Conservation (phyloP, 2,113 vertebrate species). For the Athene noctua region DNA sequence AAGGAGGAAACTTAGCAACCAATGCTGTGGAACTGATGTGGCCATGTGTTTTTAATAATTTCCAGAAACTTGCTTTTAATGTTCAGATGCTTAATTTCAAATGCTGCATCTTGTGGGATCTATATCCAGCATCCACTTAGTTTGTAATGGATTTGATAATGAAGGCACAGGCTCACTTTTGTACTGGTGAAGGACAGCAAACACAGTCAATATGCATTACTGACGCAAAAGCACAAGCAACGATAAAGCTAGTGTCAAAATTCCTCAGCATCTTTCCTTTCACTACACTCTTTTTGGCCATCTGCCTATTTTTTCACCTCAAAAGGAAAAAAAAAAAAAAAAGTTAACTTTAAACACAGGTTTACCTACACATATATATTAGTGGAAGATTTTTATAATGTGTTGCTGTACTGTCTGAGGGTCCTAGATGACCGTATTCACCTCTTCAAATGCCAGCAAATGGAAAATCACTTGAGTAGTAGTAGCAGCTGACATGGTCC, state of each 20-base stretch:
- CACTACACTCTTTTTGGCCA: slow-evolving; percentile 57
- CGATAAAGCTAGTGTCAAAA: slow-evolving; percentile 44
- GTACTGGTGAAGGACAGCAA: slow-evolving; percentile 52
- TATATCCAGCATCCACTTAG: slow-evolving; percentile 46
- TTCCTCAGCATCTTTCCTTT: slow-evolving; percentile 15
- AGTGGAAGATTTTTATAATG: slow-evolving; percentile 32
- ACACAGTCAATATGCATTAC: slow-evolving; percentile 53
- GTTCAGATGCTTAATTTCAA: neutral
- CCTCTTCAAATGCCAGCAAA: slow-evolving; percentile 68
- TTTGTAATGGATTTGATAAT: slow-evolving; percentile 55
- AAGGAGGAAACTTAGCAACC: slow-evolving; percentile 22
- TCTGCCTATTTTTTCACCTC: slow-evolving; percentile 47
- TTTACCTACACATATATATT: slow-evolving; percentile 28
- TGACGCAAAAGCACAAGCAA: slow-evolving; percentile 48
- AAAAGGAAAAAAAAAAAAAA: slow-evolving; percentile 55
- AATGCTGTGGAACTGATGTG: slow-evolving; percentile 32
- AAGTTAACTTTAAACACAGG: slow-evolving; percentile 21
- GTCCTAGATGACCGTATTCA: slow-evolving; percentile 19
- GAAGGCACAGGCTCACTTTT: slow-evolving; percentile 72
- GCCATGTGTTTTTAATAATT: slow-evolving; percentile 22
- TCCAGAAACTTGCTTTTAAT: slow-evolving; percentile 47
- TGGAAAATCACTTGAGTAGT: slow-evolving; percentile 39
- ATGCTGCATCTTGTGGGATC: slow-evolving; percentile 36
- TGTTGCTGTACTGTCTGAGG: slow-evolving; percentile 58
- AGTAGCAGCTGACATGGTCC: slow-evolving; percentile 73